Base-by-base conservation (phyloP, 2,113 vertebrate species). In the Nothoprocta perdicaria region DNA sequence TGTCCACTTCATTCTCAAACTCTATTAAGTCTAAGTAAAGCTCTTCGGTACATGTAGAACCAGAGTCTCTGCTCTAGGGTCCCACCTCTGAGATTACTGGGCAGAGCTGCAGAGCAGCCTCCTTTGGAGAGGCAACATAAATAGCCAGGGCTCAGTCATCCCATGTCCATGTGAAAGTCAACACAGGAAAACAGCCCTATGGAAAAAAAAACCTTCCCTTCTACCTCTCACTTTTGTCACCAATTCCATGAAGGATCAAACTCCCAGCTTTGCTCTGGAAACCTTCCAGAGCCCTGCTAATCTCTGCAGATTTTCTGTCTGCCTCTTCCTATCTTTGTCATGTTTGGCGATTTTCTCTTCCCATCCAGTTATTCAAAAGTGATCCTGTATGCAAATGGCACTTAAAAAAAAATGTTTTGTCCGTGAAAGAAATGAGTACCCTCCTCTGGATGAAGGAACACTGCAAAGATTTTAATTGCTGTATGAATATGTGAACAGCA, bases 291-390 rank as follows among this genome's bases (percentile, higher is more conserved):
- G 16, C 27, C 80, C 41, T 60, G 14, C 79, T 96, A 95, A 95
- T 95, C 91, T 96, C 88, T 78, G 82, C 65, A 40, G 67, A 61
- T 63, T 80, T 89, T 95, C 88, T 92, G 87, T 74, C 82, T 62
- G 69, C 72, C 65, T 95, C 94, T 95, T 95, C 95, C 94, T 91
- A 83, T 80, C 72, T 86, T 91, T 95, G 76, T 95, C 65, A 31
- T 75, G 16, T 65, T 94, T 92, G 92, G 82, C 68, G 77, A 35
- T 85, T 88, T 95, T 93, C 62, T 85, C 52, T 23, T 86, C 83
- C 87, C 80, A 57, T 83, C 10, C 76, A 89, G 38, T 85, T 85
- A 60, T 26, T 85, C 0, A 60, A 77, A 86, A 77, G 43, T 26
- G 3, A 77, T 83, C 82, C 38, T 63, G 55, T 82, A 63, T 13